Conservation (phyloP, 2,113 vertebrate species). For the Sebastes fasciatus region DNA sequence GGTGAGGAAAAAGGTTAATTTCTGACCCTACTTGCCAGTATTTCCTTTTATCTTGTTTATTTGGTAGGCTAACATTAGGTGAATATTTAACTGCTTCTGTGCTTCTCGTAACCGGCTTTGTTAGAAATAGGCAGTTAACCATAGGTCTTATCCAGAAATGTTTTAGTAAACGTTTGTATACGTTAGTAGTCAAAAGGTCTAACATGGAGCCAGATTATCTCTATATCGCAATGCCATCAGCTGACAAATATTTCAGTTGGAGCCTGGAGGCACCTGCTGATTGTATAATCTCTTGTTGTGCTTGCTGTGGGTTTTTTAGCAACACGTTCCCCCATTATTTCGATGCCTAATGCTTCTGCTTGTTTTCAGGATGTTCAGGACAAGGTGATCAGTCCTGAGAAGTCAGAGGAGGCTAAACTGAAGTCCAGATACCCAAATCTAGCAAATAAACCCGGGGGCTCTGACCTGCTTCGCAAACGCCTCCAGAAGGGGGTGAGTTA, state of each 20-base stretch:
- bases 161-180: not conserved
- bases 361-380: constrained; percentile 88
- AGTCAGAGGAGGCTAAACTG: constrained; percentile 96
- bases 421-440: constrained; percentile 96
- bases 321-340: too few species aligned
- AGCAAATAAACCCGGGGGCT: constrained; percentile 95
- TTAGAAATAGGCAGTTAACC: not conserved
- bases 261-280: not conserved
- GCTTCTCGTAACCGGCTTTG: not conserved
- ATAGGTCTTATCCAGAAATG: not conserved
- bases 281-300: not conserved
- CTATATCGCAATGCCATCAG: not conserved
- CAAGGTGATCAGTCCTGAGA: constrained; percentile 94
- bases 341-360: not conserved
- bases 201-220: not conserved
- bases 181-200: not conserved
- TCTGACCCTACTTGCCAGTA: too few species aligned
- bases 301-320: not conserved
- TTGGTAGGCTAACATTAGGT: not conserved
- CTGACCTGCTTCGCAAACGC: constrained; percentile 96
- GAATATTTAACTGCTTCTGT: not conserved
- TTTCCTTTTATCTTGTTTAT: too few species aligned
- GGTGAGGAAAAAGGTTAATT: too few species aligned
- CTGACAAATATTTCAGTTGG: not conserved
- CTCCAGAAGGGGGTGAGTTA: constrained; percentile 96